phyloP scores from a whole-genome alignment of 1,140 invertebrate species.

The Aphis craccivora region DNA sequence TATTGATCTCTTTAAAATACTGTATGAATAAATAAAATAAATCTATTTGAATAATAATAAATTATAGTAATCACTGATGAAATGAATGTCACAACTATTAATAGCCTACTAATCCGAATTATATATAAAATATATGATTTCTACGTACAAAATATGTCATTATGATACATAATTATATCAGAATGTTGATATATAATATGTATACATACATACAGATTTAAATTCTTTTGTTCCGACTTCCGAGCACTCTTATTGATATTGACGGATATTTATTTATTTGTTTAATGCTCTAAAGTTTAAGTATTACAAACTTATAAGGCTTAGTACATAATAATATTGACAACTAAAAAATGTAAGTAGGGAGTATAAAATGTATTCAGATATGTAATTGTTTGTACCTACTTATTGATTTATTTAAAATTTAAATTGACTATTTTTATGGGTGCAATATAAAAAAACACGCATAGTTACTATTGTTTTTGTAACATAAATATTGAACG shows the following conservation, averaged over 20 bases:
- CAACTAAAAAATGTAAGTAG: background rate
- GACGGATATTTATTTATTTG: background rate
- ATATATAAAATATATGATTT: background rate
- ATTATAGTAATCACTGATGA: background rate
- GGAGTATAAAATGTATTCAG: background rate
- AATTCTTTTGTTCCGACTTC: too few species aligned
- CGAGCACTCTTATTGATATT: background rate
- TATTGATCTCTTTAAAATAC: background rate
- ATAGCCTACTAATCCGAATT: background rate
- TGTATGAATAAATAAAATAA: constrained; percentile 13
- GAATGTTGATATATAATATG: too few species aligned
- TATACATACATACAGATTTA: too few species aligned
- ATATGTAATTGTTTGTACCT: background rate
- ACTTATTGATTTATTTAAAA: background rate
- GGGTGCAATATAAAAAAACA: too few species aligned
- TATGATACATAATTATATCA: too few species aligned
- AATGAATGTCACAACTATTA: background rate
- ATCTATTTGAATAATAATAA: background rate
- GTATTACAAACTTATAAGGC: background rate
- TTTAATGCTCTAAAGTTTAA: too few species aligned
- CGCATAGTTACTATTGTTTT: too few species aligned
- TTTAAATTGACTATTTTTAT: background rate
- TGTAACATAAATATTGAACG: background rate
- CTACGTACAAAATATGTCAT: background rate
- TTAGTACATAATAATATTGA: background rate